Evolutionary conservation across 2,888 invertebrate species (phyloP).

Genomic region (Plusia festucae): DNA sequence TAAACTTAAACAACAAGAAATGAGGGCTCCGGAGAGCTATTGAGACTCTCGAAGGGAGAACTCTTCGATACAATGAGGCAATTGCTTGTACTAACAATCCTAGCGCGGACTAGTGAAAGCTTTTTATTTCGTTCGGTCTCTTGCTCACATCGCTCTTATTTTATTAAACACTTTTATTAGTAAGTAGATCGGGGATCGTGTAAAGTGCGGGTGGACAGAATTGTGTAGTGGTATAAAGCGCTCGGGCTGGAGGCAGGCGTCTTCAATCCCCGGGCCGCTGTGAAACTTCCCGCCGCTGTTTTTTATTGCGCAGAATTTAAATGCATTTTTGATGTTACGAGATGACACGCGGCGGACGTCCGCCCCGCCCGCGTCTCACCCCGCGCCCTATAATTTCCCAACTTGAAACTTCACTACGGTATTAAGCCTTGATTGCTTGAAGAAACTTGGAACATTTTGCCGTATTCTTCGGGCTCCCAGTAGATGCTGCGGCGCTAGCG

Average conservation of each 20-base stretch:
- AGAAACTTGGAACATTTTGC: slow-evolving; percentile 89
- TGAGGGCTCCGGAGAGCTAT: slow-evolving; percentile 62
- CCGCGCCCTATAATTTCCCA: slow-evolving; percentile 88
- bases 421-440: slow-evolving; percentile 89
- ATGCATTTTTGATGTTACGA: slow-evolving; percentile 90
- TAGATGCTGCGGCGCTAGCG: slow-evolving; percentile 84
- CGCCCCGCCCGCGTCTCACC: slow-evolving; percentile 73
- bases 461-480: slow-evolving; percentile 88
- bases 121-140: slow-evolving; percentile 40
- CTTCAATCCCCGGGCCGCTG: slow-evolving; percentile 84
- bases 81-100: slow-evolving; percentile 73
- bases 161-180: slow-evolving; percentile 67
- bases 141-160: slow-evolving; percentile 43
- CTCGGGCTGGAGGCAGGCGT: slow-evolving; percentile 73
- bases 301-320: slow-evolving; percentile 90
- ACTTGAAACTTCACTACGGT: slow-evolving; percentile 89
- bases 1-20: slow-evolving; percentile 65
- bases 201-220: slow-evolving; percentile 71
- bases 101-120: slow-evolving; percentile 39
- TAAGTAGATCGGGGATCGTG: slow-evolving; percentile 69
- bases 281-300: slow-evolving; percentile 87
- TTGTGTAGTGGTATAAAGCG: slow-evolving; percentile 78
- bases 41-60: slow-evolving; percentile 59
- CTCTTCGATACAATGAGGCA: slow-evolving; percentile 73
- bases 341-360: slow-evolving; percentile 89